Evolutionary conservation across 37 sponge, comb jelly and placozoan species (phyloP), one percentile per base, ranked within the genome.

Genomic region (Halisarca cf. caerulea): DNA sequence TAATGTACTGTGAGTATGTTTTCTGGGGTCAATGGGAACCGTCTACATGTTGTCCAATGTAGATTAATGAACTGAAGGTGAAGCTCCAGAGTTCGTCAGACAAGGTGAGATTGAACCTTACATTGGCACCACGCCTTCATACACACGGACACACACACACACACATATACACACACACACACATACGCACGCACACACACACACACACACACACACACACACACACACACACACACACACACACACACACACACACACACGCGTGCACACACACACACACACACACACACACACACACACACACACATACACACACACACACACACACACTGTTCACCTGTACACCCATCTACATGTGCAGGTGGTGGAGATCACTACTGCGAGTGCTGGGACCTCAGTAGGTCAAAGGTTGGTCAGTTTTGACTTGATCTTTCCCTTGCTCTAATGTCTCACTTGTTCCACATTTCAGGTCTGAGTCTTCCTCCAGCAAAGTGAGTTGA

Each of bases 141-240:
- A 51, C 44, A 39, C 78, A 21, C 78, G 37, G 44, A 38, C 73
- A 71, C 73, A 38, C 73, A 71, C 43, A 38, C 2, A 38, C 45
- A 18, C 53, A 18, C 3, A 0, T 3, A 14, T 25, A 42, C 78
- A 77, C 41, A 24, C 41, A 77, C 78, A 42, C 44, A 77, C 78
- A 51, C 78, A 77, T 44, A 51, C 44, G 37, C 78, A 21, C 78
- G 37, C 78, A 51, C 44, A 39, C 78, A 51, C 78, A 77, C 78
- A 51, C 44, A 39, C 78, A 51, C 78, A 77, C 78, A 51, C 78
- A 77, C 78, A 51, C 78, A 77, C 78, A 24, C 78, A 77, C 78
- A 51, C 78, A 77, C 78, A 51, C 78, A 77, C 78, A 51, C 78
- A 73, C 75, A 41, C 75, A 73, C 75, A 41, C 57, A 61, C 83